These are phyloP conservation scores for Rhadinocentrus ornatus DNA, from an alignment of 2,797 vertebrate species.

Conservation along the genomic window DNA sequence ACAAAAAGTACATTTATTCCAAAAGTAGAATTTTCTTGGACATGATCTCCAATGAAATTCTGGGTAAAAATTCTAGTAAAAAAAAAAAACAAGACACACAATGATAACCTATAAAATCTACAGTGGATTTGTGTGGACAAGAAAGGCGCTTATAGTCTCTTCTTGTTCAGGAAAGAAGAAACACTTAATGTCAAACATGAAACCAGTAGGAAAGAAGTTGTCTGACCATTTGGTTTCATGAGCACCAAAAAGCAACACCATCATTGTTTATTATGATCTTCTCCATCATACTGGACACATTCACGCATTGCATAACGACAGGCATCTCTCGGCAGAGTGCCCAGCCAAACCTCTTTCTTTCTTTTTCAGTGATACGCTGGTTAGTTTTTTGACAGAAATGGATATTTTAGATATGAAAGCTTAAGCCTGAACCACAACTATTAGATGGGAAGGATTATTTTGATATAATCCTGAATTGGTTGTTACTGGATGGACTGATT, in stretches of 20 bases:
- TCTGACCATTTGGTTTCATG: constrained; percentile 75
- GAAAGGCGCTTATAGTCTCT: constrained; percentile 31
- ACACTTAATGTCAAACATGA: constrained; percentile 69
- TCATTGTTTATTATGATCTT: constrained; percentile 19
- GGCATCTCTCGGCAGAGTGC: constrained; percentile 81
- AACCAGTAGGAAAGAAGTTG: constrained; percentile 48
- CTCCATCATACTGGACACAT: constrained; percentile 40
- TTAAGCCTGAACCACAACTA: constrained; percentile 29
- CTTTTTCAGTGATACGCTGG: constrained; percentile 68
- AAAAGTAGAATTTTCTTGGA: constrained; percentile 1
- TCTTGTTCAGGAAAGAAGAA: constrained; percentile 45
- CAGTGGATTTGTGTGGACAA: constrained; percentile 2
- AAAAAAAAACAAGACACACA: constrained; percentile 17
- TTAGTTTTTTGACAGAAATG: constrained; percentile 50
- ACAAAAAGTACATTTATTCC: not conserved
- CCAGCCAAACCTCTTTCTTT: constrained; percentile 86
- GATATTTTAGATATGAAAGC: constrained; percentile 34
- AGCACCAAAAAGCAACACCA: constrained; percentile 56
- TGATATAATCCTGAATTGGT: constrained; percentile 43
- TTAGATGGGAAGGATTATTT: constrained; percentile 46
- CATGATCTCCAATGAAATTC: not conserved
- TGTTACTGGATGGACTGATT: constrained; percentile 33
- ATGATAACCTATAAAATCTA: not conserved
- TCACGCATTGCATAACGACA: constrained; percentile 69
- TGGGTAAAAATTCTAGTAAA: not conserved